Base-by-base conservation (phyloP, 1,140 invertebrate genomes). In the Drosophila oshimai region DNA sequence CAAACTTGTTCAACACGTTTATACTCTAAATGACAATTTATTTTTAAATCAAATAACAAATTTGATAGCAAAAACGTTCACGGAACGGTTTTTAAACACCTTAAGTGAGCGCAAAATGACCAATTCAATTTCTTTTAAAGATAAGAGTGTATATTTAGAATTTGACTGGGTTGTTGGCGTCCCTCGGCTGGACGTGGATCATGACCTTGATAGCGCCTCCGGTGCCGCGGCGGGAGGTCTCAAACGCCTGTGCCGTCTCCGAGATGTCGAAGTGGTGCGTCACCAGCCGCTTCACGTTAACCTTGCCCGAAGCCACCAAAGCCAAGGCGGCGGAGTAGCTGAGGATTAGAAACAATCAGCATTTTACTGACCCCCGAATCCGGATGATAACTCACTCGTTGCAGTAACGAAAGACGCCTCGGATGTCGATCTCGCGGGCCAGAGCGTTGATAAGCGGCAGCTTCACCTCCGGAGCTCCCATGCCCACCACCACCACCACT, bases 211-310 rank as follows among this genome's bases (percentile, higher is more conserved):
- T 95, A 7, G 96, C 94, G 54, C 94, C 94, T 28, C 93, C 95
- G 65, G 89, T 70, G 72, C 31, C 95, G 37, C 93, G 93, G 69
- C 94, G 94, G 0, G 97, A 94, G 3, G 95, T 95, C 76, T 99
- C 95, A 91, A 99, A 99, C 0, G 98, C 98, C 90, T 98, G 92
- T 0, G 95, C 62, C 0, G 96, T 95, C 49, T 99, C 94, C 77
- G 98, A 96, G 1, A 99, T 92, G 47, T 93, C 93, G 90, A 95
- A 99, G 86, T 96, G 95, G 91, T 99, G 98, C 1, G 98, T 98
- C 10, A 99, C 95, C 26, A 99, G 91, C 2, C 95, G 95, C 81
- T 97, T 97, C 0, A 98, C 94, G 89, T 99, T 93, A 3, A 98
- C 93, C 90, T 94, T 95, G 2, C 97, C 96, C 53, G 94, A 94